A percentile compares a stretch with the other conserved stretches of the same genome.
Conservation (phyloP, 2,797 vertebrate genomes). For the Pteropus rufus region DNA sequence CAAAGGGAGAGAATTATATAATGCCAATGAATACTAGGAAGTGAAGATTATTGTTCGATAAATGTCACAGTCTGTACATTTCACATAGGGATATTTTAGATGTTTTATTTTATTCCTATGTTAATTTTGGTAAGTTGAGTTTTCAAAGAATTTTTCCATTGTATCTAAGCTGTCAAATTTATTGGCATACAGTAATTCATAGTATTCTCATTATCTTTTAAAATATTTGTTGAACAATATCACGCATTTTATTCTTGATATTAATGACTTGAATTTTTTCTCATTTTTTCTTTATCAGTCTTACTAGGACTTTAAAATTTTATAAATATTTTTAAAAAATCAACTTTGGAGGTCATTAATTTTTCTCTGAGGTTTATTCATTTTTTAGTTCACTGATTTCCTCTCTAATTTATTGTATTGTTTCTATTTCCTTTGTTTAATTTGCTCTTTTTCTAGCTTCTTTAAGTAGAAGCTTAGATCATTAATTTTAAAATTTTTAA, state of each 20-base stretch:
- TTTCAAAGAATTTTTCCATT: slow-evolving; percentile 10
- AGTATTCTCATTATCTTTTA: background rate
- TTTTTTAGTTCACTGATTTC: slow-evolving; percentile 17
- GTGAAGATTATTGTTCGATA: background rate
- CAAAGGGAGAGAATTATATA: background rate
- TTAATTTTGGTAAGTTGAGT: background rate
- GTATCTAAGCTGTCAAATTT: background rate
- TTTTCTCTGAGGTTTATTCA: background rate
- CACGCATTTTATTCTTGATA: background rate
- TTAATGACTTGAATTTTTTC: background rate
- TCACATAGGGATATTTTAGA: background rate
- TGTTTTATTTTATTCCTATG: background rate
- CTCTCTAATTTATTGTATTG: background rate
- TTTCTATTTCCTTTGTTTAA: background rate
- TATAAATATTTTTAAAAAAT: background rate
- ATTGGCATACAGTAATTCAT: background rate
- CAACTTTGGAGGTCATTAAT: background rate
- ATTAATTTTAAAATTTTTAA: background rate
- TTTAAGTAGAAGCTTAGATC: background rate
- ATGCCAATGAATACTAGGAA: background rate
- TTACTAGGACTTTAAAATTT: background rate
- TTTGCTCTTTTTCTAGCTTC: background rate
- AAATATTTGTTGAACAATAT: slow-evolving; percentile 2
- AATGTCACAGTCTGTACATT: background rate
- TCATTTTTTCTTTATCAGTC: background rate